Evolutionary conservation across 2,113 vertebrate genomes (phyloP).

Genomic region (Craseonycteris thonglongyai): DNA sequence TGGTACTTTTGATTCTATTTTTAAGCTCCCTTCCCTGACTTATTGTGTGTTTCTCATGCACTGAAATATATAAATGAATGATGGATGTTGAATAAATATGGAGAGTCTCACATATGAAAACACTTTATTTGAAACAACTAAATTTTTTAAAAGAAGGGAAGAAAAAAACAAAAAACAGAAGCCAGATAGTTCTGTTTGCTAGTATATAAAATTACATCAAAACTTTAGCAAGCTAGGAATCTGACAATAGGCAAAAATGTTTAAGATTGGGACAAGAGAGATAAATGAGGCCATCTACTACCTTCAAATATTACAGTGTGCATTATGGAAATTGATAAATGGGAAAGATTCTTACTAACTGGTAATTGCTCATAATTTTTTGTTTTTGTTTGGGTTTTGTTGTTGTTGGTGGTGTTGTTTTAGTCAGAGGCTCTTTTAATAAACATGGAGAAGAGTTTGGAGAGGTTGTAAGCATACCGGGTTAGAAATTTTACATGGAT

Average conservation of each 20-base stretch:
- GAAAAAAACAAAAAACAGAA: neutral
- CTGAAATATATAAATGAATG: neutral
- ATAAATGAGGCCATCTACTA: neutral
- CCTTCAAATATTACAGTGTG: neutral
- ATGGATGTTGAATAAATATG: neutral
- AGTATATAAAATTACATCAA: neutral
- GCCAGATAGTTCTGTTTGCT: neutral
- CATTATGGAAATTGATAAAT: neutral
- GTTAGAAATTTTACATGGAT: neutral
- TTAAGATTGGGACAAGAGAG: neutral
- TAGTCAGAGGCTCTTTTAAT: neutral
- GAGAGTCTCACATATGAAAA: neutral
- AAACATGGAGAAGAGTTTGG: neutral
- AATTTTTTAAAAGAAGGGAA: neutral
- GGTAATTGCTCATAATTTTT: neutral
- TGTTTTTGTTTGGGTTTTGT: too few species aligned
- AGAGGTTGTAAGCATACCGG: neutral
- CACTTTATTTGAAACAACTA: neutral
- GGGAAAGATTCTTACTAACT: neutral
- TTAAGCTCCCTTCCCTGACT: neutral
- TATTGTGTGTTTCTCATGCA: neutral
- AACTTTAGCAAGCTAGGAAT: neutral
- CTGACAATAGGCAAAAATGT: neutral
- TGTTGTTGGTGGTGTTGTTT: too few species aligned
- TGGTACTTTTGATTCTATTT: neutral